Conservation (phyloP, 2,113 vertebrate species). For the Thunnus maccoyii region DNA sequence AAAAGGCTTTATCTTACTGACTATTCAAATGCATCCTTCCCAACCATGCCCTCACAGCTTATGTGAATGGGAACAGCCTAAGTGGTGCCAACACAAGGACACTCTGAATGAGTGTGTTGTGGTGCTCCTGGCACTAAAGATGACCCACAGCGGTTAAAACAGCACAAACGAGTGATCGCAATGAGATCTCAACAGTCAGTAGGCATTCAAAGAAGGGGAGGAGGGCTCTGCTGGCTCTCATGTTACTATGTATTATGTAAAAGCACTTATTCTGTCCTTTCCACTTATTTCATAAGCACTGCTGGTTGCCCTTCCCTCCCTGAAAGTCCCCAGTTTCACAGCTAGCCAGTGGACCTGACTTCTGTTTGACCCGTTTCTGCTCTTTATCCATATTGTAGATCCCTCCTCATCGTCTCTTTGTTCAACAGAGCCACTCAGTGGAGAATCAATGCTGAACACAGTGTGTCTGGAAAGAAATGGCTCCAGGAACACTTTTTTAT, state of each 20-base stretch:
- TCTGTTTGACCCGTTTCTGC: conserved; percentile 52
- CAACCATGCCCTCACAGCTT: not conserved
- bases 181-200: conserved; percentile 47
- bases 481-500: conserved; percentile 64
- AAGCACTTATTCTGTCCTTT: conserved; percentile 69
- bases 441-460: conserved; percentile 46
- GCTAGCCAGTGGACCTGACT: conserved; percentile 52
- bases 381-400: conserved; percentile 33
- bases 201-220: conserved; percentile 35
- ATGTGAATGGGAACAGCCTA: conserved; percentile 22
- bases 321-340: conserved; percentile 34
- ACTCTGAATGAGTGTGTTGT: conserved; percentile 46
- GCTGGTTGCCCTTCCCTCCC: conserved; percentile 20
- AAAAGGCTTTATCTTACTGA: conserved; percentile 1
- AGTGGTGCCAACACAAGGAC: conserved; percentile 53
- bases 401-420: conserved; percentile 54
- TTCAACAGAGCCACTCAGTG: conserved; percentile 50
- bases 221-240: conserved; percentile 47
- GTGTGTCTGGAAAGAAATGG: conserved; percentile 53
- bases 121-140: conserved; percentile 46
- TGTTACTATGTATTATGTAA: conserved; percentile 76
- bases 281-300: conserved; percentile 49
- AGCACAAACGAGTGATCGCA: conserved; percentile 33
- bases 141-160: conserved; percentile 42
- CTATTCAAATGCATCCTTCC: conserved; percentile 36